Percentiles rank a stretch among this genome's conserved stretches.
These are phyloP conservation scores for Alviniconcha strummeri DNA, from an alignment of 2,888 invertebrate species.

Conservation along the genomic window DNA sequence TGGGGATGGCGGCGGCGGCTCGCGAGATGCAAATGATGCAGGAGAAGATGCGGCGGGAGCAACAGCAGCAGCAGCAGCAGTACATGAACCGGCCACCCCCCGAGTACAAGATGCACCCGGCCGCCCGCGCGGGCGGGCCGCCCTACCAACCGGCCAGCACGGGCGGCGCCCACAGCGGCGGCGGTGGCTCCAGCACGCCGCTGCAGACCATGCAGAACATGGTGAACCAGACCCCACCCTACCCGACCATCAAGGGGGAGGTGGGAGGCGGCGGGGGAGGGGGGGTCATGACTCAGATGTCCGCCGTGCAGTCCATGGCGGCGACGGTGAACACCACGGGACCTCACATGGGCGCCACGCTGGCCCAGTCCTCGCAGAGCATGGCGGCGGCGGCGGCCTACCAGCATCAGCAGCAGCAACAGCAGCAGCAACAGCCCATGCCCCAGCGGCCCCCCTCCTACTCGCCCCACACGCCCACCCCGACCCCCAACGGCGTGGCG, in stretches of 20 bases:
- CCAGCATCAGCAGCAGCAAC: constrained; percentile 30
- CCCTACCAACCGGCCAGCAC: constrained; percentile 27
- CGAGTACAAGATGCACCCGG: constrained; percentile 81
- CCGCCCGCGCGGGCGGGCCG: constrained; percentile 36
- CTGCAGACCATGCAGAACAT: constrained; percentile 72
- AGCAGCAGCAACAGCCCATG: constrained; percentile 46
- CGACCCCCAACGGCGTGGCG: constrained; percentile 42
- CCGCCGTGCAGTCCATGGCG: constrained; percentile 57
- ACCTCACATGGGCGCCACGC: constrained; percentile 29
- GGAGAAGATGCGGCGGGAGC: constrained; percentile 39
- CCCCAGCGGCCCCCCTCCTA: constrained; percentile 55
- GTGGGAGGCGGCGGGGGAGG: constrained; percentile 38
- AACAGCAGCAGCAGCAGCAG: constrained; percentile 51
- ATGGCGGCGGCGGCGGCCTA: constrained; percentile 20
- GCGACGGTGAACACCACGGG: constrained; percentile 35
- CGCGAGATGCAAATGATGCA: constrained; percentile 48
- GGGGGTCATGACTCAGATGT: constrained; percentile 55
- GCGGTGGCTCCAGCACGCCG: constrained; percentile 58
- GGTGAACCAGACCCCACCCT: constrained; percentile 76
- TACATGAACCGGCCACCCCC: constrained; percentile 83
- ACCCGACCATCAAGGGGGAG: constrained; percentile 62
- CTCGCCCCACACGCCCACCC: constrained; percentile 47
- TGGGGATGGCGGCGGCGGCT: constrained; percentile 53
- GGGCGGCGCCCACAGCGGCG: constrained; percentile 36
- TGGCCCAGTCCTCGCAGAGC: constrained; percentile 33